Evolutionary conservation across 2,797 vertebrate species (phyloP), one percentile per base, ranked within the genome.

Genomic region (Setipinna tenuifilis): DNA sequence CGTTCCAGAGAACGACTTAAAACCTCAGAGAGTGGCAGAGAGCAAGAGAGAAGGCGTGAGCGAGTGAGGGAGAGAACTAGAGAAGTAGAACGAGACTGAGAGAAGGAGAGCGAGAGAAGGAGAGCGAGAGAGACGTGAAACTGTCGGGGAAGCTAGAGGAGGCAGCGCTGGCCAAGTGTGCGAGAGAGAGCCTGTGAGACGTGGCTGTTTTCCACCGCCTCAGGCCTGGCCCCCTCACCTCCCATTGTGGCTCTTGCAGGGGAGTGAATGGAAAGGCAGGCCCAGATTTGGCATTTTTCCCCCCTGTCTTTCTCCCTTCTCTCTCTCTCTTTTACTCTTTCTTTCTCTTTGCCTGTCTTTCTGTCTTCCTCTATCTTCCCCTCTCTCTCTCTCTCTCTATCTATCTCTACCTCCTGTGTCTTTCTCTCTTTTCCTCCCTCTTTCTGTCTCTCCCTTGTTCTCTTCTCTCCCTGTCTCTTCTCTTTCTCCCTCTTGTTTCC

Each of bases 131-230:
- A 89, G 85, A 87, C 17, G 35, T 78, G 71, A 78, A 44, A 78
- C 31, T 81, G 54, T 78, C 31, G 31, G 71, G 57, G 86, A 87
- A 88, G 87, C 61, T 87, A 86, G 75, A 87, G 78, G 81, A 88
- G 65, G 92, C 90, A 88, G 90, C 84, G 90, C 88, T 90, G 93
- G 91, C 91, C 92, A 89, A 82, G 59, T 90, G 65, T 85, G 85
- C 88, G 84, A 91, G 25, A 31, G 65, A n/a, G 25, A 41, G 71
- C 91, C 91, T 92, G 92, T 93, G 93, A 95, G 93, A 95, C 93
- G 92, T 95, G 94, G 93, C 93, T 92, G 92, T 95, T 95, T 94
- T 95, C 93, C 94, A 93, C 88, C 83, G 90, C 90, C 90, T 82
- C 85, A 89, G 89, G 87, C 83, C 89, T 88, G 88, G 84, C 88